A percentile compares a stretch with the other conserved stretches of the same genome.
phyloP scores from a whole-genome alignment of 1,140 invertebrate species.

The Eurosta solidaginis region DNA sequence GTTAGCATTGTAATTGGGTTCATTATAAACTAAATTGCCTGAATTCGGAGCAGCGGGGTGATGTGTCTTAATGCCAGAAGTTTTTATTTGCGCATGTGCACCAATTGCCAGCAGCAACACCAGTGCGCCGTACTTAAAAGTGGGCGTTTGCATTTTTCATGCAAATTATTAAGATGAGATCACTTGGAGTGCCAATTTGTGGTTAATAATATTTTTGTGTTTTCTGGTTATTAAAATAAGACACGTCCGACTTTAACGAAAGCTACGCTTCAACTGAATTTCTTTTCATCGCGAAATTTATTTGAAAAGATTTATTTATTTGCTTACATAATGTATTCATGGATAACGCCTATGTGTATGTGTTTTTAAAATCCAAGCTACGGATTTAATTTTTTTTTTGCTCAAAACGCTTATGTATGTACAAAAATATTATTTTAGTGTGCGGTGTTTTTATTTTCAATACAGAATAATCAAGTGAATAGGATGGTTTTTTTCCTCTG shows the following conservation, averaged over 20 bases:
- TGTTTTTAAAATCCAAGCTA: not conserved
- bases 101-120: not conserved
- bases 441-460: too few relatives aligned
- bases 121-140: not conserved
- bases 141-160: not conserved
- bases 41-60: conserved; percentile 40
- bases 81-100: conserved; percentile 48
- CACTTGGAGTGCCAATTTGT: not conserved
- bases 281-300: not conserved
- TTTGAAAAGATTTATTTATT: not conserved
- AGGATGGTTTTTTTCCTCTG: too few relatives aligned
- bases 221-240: not conserved
- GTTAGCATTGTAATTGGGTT: not conserved
- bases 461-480: too few relatives aligned
- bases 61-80: conserved; percentile 52
- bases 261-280: conserved; percentile 26
- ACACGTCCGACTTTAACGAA: conserved; percentile 16
- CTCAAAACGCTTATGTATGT: too few relatives aligned
- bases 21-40: conserved; percentile 40
- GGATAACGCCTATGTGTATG: too few relatives aligned
- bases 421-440: too few relatives aligned
- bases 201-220: not conserved
- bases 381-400: not conserved
- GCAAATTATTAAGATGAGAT: not conserved
- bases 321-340: too few relatives aligned